Conservation (phyloP, 1,140 invertebrate genomes). For the Marisa cornuarietis region DNA sequence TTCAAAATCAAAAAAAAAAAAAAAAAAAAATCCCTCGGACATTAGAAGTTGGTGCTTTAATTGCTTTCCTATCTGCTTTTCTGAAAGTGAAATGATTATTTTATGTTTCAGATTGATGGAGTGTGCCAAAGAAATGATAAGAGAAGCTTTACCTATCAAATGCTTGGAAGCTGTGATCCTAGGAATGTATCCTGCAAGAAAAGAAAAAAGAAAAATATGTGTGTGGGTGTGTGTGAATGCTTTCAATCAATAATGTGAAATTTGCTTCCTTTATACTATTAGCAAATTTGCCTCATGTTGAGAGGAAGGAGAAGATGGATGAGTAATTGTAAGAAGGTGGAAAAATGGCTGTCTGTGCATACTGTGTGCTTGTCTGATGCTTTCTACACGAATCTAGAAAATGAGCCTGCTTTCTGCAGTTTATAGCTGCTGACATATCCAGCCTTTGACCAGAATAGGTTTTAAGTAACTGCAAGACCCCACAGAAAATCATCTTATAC, state of each 20-base stretch:
- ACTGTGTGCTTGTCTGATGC: too few relatives aligned
- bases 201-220: not conserved
- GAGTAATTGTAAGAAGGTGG: too few relatives aligned
- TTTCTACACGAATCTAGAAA: too few relatives aligned
- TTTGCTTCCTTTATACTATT: not conserved
- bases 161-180: constrained; percentile 68
- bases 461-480: too few relatives aligned
- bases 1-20: too few relatives aligned
- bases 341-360: too few relatives aligned
- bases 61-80: not conserved
- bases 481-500: not conserved
- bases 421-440: too few relatives aligned
- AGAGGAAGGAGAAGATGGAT: not conserved
- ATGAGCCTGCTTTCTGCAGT: too few relatives aligned
- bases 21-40: too few relatives aligned
- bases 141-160: constrained; percentile 67
- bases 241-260: not conserved
- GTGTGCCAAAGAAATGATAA: constrained; percentile 65
- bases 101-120: constrained; percentile 62
- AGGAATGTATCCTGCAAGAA: constrained; percentile 62
- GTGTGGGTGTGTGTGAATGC: not conserved
- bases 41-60: not conserved
- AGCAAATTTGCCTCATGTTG: not conserved
- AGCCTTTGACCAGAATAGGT: too few relatives aligned
- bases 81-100: not conserved